phyloP scores from a whole-genome alignment of 2,888 invertebrate genomes.

The Bugulina stolonifera region DNA sequence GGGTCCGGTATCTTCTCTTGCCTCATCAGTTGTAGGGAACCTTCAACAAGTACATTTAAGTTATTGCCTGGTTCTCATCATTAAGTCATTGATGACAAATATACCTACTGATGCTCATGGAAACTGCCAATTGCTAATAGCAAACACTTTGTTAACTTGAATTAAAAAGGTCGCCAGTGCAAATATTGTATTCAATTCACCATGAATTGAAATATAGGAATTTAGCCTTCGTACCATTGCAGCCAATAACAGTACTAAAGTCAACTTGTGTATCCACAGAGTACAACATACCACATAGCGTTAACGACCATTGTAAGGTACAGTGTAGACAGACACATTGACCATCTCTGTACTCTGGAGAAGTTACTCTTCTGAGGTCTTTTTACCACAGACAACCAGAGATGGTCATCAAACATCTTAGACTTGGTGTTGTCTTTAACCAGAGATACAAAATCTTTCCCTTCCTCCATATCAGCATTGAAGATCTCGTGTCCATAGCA shows the following conservation, averaged over 20 bases:
- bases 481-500: constrained; percentile 24
- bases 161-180: too few relatives aligned
- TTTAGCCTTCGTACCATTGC: too few relatives aligned
- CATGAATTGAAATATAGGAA: too few relatives aligned
- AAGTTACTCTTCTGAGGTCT: constrained; percentile 22
- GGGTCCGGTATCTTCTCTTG: not conserved
- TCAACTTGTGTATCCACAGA: too few relatives aligned
- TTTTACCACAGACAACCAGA: constrained; percentile 20
- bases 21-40: constrained; percentile 3
- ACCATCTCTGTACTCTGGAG: constrained; percentile 24
- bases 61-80: too few relatives aligned
- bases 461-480: constrained; percentile 8
- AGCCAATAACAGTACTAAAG: too few relatives aligned
- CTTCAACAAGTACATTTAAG: not conserved
- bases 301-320: constrained; percentile 17
- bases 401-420: constrained; percentile 19
- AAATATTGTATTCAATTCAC: too few relatives aligned
- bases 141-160: too few relatives aligned
- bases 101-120: too few relatives aligned
- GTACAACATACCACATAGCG: constrained; percentile 23
- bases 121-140: too few relatives aligned
- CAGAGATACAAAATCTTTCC: constrained; percentile 14
- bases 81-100: too few relatives aligned
- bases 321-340: constrained; percentile 18
- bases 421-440: constrained; percentile 4